Conservation (phyloP, 2,113 vertebrate genomes). For the Tamias sibiricus region DNA sequence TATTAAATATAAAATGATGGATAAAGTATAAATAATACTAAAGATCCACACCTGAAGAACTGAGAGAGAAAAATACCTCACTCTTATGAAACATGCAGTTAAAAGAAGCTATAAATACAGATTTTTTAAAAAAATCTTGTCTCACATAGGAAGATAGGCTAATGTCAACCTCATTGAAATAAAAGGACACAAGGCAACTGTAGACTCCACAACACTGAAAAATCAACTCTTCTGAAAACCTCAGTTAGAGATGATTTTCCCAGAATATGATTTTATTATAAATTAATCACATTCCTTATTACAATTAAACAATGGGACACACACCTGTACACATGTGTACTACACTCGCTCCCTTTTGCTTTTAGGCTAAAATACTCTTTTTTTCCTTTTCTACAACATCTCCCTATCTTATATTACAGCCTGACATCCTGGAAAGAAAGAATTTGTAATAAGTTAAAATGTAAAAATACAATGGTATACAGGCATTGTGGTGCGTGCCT, state of each 20-base stretch:
- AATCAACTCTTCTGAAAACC: background rate
- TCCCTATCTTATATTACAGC: background rate
- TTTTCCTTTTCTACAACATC: background rate
- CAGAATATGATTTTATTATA: background rate
- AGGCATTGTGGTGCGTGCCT: no score
- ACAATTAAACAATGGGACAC: background rate
- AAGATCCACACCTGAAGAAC: background rate
- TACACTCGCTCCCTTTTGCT: background rate
- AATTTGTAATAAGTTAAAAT: background rate
- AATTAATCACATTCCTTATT: background rate
- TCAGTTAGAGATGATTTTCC: background rate
- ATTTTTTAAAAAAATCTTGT: slow-evolving; percentile 40
- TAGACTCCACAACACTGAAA: background rate
- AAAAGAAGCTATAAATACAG: background rate
- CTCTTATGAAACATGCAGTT: background rate
- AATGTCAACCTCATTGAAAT: background rate
- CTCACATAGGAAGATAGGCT: background rate
- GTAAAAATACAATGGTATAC: background rate
- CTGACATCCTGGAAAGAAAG: background rate
- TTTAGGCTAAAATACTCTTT: background rate
- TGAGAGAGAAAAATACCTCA: background rate
- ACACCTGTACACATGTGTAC: rapidly evolving
- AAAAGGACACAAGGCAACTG: background rate
- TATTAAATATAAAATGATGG: slow-evolving; percentile 18
- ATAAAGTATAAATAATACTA: background rate